These are phyloP conservation scores for Enteromius fasciolatus DNA, from an alignment of 2,797 vertebrate species.

Conservation along the genomic window DNA sequence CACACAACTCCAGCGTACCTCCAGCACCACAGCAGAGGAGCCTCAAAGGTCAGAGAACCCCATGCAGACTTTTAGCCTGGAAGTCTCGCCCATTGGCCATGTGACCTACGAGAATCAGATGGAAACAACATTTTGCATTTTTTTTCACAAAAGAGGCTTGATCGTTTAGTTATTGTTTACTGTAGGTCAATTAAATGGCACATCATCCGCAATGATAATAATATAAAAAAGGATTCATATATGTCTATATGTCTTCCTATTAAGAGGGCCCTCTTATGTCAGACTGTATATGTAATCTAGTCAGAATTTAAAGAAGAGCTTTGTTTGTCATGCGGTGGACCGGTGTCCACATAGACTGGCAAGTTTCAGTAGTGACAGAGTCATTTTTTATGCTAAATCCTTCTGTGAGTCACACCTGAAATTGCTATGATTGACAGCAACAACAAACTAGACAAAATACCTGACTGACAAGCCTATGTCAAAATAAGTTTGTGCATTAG, in stretches of 20 bases:
- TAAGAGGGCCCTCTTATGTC: background rate
- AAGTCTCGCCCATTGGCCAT: constrained; percentile 61
- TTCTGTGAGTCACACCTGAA: background rate
- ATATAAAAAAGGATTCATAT: background rate
- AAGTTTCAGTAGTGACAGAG: background rate
- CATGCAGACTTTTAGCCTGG: constrained; percentile 71
- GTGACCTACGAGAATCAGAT: constrained; percentile 18
- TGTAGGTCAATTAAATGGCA: background rate
- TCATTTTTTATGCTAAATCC: background rate
- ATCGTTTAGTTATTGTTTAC: background rate
- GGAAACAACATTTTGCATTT: background rate
- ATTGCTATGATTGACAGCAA: background rate
- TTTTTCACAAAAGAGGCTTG: background rate
- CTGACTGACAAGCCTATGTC: background rate
- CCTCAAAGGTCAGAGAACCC: constrained; percentile 75
- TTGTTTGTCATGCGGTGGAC: background rate
- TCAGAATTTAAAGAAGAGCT: constrained; percentile 1
- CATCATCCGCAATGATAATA: background rate
- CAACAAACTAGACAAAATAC: background rate
- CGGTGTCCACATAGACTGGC: background rate
- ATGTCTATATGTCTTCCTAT: background rate
- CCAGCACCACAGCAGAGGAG: constrained; percentile 70
- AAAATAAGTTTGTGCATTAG: background rate
- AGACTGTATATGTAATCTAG: background rate
- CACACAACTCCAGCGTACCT: constrained; percentile 72